A percentile compares a stretch with the other conserved stretches of the same genome.
Conservation (phyloP, 1,140 invertebrate genomes). For the Maniola jurtina region DNA sequence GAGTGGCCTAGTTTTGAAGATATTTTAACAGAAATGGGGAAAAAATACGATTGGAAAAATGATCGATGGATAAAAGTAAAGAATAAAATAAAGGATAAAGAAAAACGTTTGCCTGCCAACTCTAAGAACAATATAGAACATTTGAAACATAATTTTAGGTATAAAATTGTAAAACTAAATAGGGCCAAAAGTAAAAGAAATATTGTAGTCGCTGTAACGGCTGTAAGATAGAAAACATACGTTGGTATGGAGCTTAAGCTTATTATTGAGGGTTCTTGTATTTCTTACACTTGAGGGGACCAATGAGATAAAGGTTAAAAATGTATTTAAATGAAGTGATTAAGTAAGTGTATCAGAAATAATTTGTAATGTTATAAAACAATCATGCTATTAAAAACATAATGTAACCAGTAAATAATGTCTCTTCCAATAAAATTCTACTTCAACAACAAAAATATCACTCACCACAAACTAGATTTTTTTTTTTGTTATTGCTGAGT, state of each 20-base stretch:
- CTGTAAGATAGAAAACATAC: slow-evolving; percentile 59
- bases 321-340: slow-evolving; percentile 5
- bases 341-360: neutral
- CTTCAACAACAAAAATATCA: neutral
- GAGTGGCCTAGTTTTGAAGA: slow-evolving; percentile 70
- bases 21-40: slow-evolving; percentile 62
- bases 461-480: neutral
- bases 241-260: neutral
- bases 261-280: slow-evolving; percentile 7
- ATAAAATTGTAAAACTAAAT: slow-evolving; percentile 68
- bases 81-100: slow-evolving; percentile 45
- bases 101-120: slow-evolving; percentile 22
- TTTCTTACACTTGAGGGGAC: slow-evolving; percentile 6
- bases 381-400: neutral
- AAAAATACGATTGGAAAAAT: slow-evolving; percentile 70
- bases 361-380: neutral
- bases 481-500: slow-evolving; percentile 5
- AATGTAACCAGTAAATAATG: neutral
- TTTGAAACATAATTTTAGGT: slow-evolving; percentile 66
- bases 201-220: slow-evolving; percentile 65
- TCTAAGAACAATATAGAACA: slow-evolving; percentile 39
- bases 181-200: slow-evolving; percentile 67
- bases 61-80: slow-evolving; percentile 72
- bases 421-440: neutral
- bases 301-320: neutral